Conservation (phyloP, 2,113 vertebrate genomes). For the Lophochroa leadbeateri region DNA sequence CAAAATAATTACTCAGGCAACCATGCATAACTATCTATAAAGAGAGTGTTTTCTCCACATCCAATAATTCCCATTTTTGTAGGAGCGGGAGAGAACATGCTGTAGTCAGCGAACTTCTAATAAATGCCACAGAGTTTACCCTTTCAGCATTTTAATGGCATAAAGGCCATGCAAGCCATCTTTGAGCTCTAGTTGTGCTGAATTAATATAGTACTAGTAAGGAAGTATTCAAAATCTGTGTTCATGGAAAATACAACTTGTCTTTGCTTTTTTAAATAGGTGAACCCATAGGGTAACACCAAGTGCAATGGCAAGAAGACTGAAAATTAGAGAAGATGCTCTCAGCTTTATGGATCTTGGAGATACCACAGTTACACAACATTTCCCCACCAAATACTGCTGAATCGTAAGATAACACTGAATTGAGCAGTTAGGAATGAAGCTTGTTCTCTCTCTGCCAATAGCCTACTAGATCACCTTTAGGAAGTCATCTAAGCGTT, state of each 20-base stretch:
- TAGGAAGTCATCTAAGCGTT: background rate
- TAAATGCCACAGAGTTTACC: background rate
- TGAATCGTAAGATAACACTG: background rate
- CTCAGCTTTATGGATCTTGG: background rate
- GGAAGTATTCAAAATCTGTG: constrained; percentile 43
- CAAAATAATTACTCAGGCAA: background rate
- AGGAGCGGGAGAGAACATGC: background rate
- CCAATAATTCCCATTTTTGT: background rate
- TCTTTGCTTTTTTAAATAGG: background rate
- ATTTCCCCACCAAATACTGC: background rate
- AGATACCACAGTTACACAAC: background rate
- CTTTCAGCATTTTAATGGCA: background rate
- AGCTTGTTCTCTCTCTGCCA: background rate
- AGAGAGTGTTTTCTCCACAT: background rate
- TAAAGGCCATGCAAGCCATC: background rate
- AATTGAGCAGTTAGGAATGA: background rate
- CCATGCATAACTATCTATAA: background rate
- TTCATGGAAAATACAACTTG: background rate
- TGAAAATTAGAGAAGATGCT: background rate
- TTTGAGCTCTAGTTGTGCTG: constrained; percentile 12
- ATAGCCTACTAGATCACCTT: background rate
- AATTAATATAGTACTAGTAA: constrained; percentile 4
- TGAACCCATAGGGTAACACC: background rate
- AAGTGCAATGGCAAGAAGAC: background rate
- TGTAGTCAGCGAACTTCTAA: background rate